Base-by-base conservation (phyloP, 2,888 invertebrate genomes). In the Neocrepidodera transversa region DNA sequence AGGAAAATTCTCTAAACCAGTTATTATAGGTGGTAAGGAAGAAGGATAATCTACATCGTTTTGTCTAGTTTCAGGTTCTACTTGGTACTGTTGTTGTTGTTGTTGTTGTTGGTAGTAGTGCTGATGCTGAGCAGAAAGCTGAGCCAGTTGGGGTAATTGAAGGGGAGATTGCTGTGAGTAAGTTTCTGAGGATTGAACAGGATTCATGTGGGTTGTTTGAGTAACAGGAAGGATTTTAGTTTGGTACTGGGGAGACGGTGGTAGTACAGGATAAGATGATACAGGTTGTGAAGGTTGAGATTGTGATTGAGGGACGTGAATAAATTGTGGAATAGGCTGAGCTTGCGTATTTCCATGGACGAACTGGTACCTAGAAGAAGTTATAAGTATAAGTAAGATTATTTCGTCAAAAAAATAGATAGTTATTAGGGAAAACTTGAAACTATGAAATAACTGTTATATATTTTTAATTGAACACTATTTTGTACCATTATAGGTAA, bases 1-100 rank as follows among this genome's bases (percentile, higher is more conserved):
- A 1, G 75, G 71, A 61, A 79, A 79, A 58, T 78, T 73, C 60
- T 79, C 79, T n/a, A 79, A 72, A 1, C 79, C 79, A 0, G 79
- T 79, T 7, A 79, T 75, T 35, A 79, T 78, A 0, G 79, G 76
- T 0, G 79, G 77, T n/a, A 66, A 26, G 6, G 66, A 58, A 14
- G 40, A 36, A 68, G 66, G 60, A 68, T 68, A 45, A 32, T 58
- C 43, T 2, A 8, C 50, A 3, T 40, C 23, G 14, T 52, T 55
- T 18, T 47, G 43, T 16, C 50, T 52, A 3, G 53, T 14, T 14
- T 55, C 62, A 1, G 35, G 10, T 20, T 55, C 50, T 3, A 23
- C 23, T 23, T 53, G 48, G 7, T 18, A 4, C 13, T 47, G 43
- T 7, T 47, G 30, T 2, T 11, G 11, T 17, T 43, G 42, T 8